These are phyloP conservation scores for Heliconius hewitsoni DNA, from an alignment of 1,140 invertebrate genomes.

Conservation along the genomic window DNA sequence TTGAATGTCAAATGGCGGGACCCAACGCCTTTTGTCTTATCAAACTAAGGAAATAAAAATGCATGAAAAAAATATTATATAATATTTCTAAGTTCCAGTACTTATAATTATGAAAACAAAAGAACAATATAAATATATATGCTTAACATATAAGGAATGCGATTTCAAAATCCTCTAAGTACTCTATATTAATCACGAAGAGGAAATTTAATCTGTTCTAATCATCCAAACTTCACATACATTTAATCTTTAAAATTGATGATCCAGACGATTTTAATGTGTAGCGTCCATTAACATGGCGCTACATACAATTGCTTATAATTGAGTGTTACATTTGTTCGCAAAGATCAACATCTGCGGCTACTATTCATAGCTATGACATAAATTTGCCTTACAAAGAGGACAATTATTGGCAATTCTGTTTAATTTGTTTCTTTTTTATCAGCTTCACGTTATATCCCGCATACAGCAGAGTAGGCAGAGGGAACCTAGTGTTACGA, in stretches of 20 bases:
- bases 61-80: too few species aligned
- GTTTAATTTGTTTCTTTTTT: not conserved
- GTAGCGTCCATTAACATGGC: slow-evolving; percentile 33
- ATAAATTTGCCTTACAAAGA: slow-evolving; percentile 22
- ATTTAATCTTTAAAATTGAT: slow-evolving; percentile 30
- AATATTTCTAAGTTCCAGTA: not conserved
- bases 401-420: not conserved
- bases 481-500: too few species aligned
- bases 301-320: slow-evolving; percentile 42
- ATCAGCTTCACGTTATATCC: too few species aligned
- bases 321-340: slow-evolving; percentile 37
- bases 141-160: not conserved
- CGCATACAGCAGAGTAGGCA: too few species aligned
- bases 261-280: slow-evolving; percentile 28
- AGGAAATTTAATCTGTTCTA: slow-evolving; percentile 11
- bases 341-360: slow-evolving; percentile 32
- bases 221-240: slow-evolving; percentile 14
- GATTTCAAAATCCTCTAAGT: not conserved
- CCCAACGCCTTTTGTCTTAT: not conserved
- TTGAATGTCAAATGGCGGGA: not conserved
- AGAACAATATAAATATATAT: too few species aligned
- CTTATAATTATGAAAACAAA: not conserved
- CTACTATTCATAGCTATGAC: slow-evolving; percentile 34
- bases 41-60: not conserved
- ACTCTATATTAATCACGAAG: not conserved